A percentile compares a stretch with the other conserved stretches of the same genome.
phyloP scores from a whole-genome alignment of 2,888 invertebrate genomes.

The Athetis lepigone region DNA sequence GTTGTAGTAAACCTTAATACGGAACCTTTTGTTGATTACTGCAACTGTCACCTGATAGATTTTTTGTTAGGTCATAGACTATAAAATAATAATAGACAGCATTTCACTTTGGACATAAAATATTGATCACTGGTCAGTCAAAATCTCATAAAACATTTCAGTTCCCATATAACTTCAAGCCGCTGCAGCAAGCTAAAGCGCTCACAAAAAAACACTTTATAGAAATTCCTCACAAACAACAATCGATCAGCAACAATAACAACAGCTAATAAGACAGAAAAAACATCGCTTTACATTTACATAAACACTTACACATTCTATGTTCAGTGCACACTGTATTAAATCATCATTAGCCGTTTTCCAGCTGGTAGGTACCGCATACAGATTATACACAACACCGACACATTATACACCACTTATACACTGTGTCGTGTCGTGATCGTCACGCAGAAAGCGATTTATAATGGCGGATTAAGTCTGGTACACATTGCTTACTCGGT shows the following conservation, averaged over 20 bases:
- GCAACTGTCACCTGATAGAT: no score
- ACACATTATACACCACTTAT: constrained; percentile 12
- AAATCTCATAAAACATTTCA: not conserved
- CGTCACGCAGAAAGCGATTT: constrained; percentile 36
- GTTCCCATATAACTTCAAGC: not conserved
- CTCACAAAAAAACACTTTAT: constrained; percentile 20
- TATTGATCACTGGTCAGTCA: not conserved
- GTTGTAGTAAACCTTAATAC: no score
- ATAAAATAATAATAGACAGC: no score
- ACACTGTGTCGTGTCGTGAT: constrained; percentile 25
- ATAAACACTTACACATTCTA: constrained; percentile 54
- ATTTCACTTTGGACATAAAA: no score
- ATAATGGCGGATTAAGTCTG: constrained; percentile 17
- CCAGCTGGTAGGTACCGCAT: constrained; percentile 45
- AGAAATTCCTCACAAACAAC: constrained; percentile 11
- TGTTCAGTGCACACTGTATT: constrained; percentile 50
- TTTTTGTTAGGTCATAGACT: no score
- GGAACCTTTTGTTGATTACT: no score
- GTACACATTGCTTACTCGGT: not conserved
- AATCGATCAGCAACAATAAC: constrained; percentile 37
- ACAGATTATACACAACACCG: constrained; percentile 24
- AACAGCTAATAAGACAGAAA: constrained; percentile 38
- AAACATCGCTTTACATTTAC: constrained; percentile 39
- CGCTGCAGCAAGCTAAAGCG: constrained; percentile 23
- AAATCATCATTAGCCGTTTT: constrained; percentile 54